Base-by-base conservation (phyloP, 1,140 invertebrate genomes). In the Venturia canescens region DNA sequence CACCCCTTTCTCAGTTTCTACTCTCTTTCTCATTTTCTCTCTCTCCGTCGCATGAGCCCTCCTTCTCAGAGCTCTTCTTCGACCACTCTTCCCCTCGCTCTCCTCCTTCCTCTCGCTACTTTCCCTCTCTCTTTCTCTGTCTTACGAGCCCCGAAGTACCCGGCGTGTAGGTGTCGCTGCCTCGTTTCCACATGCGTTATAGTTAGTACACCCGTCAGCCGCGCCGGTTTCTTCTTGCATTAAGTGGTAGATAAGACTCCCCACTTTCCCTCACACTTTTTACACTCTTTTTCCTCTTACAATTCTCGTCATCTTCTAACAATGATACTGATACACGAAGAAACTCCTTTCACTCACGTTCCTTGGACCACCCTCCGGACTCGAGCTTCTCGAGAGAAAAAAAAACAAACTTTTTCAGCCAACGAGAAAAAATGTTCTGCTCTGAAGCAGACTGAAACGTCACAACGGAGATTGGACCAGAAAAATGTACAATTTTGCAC, bases 221-320 rank as follows among this genome's bases (percentile, higher is more conserved):
- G 60, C 60, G 21, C 78, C 67, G 57, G 69, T 57, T 53, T 72
- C 63, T 84, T 79, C 80, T 84, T 70, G 76, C 80, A 80, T 71
- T 82, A 78, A 74, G 81, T 80, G 80, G 76, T 76, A 31, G 81
- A 86, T 86, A 87, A 87, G 86, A 83, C 80, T 81, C 79, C 66
- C 78, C 44, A 44, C 74, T 57, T 18, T 26, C 53, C 23, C 16
- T 66, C 29, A n/a, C 75, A 53, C 18, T 29, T 72, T 38, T 9
- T 57, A n/a, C 48, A n/a, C 15, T 11, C 16, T 15, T 60, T 16
- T 13, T 21, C 26, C 15, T 76, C 27, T 29, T 29, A 66, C 31
- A 21, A 44, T 63, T 77, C 31, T 60, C 38, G 21, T 60, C 75
- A 38, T 60, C 9, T 66, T 34, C 26, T 31, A 38, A 48, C 74